A percentile compares a stretch with the other conserved stretches of the same genome.
These are phyloP conservation scores for Furnarius figulus DNA, from an alignment of 2,113 vertebrate genomes.

Conservation along the genomic window DNA sequence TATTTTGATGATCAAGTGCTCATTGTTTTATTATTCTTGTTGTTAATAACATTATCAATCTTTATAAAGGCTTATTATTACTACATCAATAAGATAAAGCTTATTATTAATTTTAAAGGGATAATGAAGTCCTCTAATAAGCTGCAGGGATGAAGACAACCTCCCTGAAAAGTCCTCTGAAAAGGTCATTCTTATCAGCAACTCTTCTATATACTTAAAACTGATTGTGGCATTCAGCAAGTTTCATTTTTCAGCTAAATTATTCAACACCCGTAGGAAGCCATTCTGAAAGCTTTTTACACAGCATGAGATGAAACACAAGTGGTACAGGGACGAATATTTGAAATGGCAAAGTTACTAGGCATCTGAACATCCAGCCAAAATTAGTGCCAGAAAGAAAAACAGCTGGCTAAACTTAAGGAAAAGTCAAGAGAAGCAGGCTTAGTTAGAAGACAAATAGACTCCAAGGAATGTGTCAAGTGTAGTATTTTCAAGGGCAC, in stretches of 20 bases:
- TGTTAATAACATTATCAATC: not conserved
- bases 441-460: not conserved
- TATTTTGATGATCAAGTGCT: not conserved
- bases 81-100: not conserved
- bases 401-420: conserved; percentile 11
- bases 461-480: not conserved
- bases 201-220: conserved; percentile 32
- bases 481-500: not conserved
- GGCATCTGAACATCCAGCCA: not conserved
- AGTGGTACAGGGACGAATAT: not conserved
- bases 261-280: conserved; percentile 45
- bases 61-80: not conserved
- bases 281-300: conserved; percentile 23
- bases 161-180: conserved; percentile 2
- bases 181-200: conserved; percentile 48
- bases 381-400: not conserved
- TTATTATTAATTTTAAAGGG: not conserved
- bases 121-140: not conserved
- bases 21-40: not conserved
- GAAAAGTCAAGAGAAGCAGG: not conserved
- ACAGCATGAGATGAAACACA: conserved; percentile 15
- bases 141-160: not conserved
- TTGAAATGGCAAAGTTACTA: not conserved
- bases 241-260: conserved; percentile 39
- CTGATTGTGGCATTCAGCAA: conserved; percentile 52